Evolutionary conservation across 2,888 invertebrate species (phyloP).

Genomic region (Hypolimnas misippus): DNA sequence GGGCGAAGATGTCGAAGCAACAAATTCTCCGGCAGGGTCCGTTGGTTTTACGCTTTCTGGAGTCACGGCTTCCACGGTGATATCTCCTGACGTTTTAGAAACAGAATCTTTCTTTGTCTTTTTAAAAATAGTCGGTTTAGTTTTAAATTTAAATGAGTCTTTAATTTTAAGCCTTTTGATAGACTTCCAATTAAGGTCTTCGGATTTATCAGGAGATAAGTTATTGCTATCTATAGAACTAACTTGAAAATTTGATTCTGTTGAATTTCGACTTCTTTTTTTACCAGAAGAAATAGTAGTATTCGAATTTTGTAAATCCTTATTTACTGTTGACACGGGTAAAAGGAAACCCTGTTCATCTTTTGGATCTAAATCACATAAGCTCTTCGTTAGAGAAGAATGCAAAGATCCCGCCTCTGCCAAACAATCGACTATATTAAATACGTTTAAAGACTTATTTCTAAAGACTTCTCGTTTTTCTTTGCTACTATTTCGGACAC

Average conservation of each 20-base stretch:
- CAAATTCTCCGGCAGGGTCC: constrained; percentile 72
- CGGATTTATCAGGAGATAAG: constrained; percentile 73
- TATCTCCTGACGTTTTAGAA: constrained; percentile 70
- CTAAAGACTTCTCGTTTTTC: constrained; percentile 79
- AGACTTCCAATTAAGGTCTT: constrained; percentile 80
- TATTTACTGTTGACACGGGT: constrained; percentile 63
- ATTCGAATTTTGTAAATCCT: constrained; percentile 73
- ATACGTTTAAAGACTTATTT: constrained; percentile 79
- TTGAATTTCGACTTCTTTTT: constrained; percentile 78
- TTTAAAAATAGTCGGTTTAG: constrained; percentile 78
- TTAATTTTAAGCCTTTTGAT: constrained; percentile 80
- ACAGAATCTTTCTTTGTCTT: constrained; percentile 73
- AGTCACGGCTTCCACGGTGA: constrained; percentile 72
- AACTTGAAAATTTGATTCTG: constrained; percentile 77
- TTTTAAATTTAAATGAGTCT: constrained; percentile 81
- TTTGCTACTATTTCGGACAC: constrained; percentile 59
- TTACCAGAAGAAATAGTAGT: constrained; percentile 79
- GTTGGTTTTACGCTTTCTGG: constrained; percentile 74
- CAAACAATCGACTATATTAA: constrained; percentile 76
- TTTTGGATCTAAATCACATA: constrained; percentile 76
- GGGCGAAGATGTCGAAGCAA: constrained; percentile 78
- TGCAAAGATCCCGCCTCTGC: constrained; percentile 73
- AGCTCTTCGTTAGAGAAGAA: constrained; percentile 76
- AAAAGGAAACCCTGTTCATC: constrained; percentile 68
- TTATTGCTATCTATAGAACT: constrained; percentile 66